phyloP scores from a whole-genome alignment of 2,113 vertebrate genomes.

The Vidua macroura region DNA sequence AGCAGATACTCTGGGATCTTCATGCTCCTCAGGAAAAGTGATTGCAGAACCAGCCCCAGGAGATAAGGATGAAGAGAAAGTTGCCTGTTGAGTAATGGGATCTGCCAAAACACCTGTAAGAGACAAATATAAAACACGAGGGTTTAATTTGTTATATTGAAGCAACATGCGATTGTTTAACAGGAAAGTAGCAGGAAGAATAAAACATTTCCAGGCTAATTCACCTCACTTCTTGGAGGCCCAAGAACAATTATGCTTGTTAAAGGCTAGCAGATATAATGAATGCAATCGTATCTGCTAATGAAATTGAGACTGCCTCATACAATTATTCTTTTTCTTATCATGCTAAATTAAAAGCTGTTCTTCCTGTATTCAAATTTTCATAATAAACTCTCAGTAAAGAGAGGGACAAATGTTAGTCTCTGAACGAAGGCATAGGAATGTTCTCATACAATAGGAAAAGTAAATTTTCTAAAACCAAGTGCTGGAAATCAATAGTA shows the following conservation, averaged over 20 bases:
- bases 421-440: neutral
- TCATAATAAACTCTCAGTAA: neutral
- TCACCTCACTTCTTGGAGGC: neutral
- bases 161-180: neutral
- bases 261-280: neutral
- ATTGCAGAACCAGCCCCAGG: conserved; percentile 82
- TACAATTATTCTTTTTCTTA: neutral
- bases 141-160: neutral
- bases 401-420: neutral
- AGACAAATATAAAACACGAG: neutral
- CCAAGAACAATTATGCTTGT: neutral
- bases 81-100: conserved; percentile 81
- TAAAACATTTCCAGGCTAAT: neutral
- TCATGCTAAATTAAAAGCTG: neutral
- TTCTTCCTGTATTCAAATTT: neutral
- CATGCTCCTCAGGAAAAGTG: conserved; percentile 91
- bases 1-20: conserved; percentile 77
- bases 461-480: neutral
- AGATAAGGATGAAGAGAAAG: conserved; percentile 57
- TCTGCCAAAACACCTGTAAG: conserved; percentile 73
- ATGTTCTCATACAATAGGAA: neutral
- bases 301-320: neutral
- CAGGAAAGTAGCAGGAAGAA: neutral
- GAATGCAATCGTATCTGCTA: neutral
- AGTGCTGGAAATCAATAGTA: neutral